These are phyloP conservation scores for Parazoanthus swiftii DNA, from an alignment of 92 coral and sea anemone genomes.

Conservation along the genomic window DNA sequence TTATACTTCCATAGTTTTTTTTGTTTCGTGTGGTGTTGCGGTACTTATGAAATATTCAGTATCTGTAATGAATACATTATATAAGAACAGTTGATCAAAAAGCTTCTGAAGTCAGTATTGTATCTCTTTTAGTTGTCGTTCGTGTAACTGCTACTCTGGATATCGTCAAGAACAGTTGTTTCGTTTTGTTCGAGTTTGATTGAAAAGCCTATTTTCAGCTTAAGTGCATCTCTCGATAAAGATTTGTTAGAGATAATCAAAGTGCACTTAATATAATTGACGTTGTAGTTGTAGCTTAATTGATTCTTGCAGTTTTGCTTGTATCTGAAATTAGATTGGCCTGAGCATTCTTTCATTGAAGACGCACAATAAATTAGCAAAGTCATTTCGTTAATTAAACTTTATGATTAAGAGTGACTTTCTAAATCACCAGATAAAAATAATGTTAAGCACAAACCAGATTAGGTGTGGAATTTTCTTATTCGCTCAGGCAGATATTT, in stretches of 20 bases:
- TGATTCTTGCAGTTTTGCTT: not conserved
- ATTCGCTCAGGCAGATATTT: not conserved
- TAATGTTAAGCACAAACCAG: not conserved
- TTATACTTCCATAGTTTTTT: not conserved
- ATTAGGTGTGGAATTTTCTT: not conserved
- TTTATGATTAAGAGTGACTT: not conserved
- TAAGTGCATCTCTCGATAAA: constrained; percentile 4
- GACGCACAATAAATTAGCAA: not conserved
- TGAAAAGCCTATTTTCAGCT: not conserved
- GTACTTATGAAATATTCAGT: too few relatives aligned
- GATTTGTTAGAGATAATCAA: not conserved
- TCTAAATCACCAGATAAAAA: not conserved
- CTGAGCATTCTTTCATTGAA: not conserved
- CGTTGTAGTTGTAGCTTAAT: not conserved
- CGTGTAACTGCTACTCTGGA: not conserved
- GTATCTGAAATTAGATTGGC: not conserved
- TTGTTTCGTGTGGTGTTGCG: not conserved
- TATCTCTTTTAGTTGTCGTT: not conserved
- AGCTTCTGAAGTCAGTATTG: not conserved
- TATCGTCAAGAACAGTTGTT: not conserved
- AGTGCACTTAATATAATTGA: not conserved
- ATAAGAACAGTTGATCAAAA: not conserved
- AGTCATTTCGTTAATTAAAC: not conserved
- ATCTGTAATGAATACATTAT: not conserved
- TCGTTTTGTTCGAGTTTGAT: not conserved